Evolutionary conservation across 1,140 invertebrate species (phyloP), one percentile per base, ranked within the genome.

Genomic region (Acromyrmex heyeri): DNA sequence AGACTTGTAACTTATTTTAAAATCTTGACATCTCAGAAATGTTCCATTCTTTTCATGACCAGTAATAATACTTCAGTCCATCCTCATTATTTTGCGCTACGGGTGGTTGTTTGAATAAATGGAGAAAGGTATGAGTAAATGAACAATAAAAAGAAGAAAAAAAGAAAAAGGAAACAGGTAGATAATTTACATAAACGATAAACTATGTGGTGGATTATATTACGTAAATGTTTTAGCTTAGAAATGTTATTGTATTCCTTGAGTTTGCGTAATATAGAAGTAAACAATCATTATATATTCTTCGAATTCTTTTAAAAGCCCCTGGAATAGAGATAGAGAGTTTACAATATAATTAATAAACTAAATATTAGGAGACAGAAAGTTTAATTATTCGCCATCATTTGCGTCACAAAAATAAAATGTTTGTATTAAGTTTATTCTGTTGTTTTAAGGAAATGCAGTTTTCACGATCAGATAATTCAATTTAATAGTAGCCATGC

Each of bases 41-140:
- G 77, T 86, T 8, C 34, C 81, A 88, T 76, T 88, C 82, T 38
- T 12, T 86, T 83, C 76, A 77, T 69, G 53, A 85, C 75, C 27
- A 87, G 86, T 86, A 88, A 92, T 91, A 93, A 91, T 86, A 70
- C 88, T 90, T 89, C 85, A 90, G 91, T 90, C 87, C 87, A 90
- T 92, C 91, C 91, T 93, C 90, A 91, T 93, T 92, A 93, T 91
- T 91, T 86, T 72, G 88, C 93, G 65, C 93, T 86, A 91, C 91
- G 93, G 92, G 92, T 90, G 93, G 92, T 38, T 48, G 44, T 34
- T 6, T 44, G n/a, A n/a, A 38, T 57, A 14, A n/a, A 53, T 10
- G n/a, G 55, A 18, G 44, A 65, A 16, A 53, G 18, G 34, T 10
- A 18, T 3, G 34, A 27, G n/a, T 21, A 24, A 64, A 61, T 21